Conservation (phyloP, 2,113 vertebrate species). For the Athene noctua region DNA sequence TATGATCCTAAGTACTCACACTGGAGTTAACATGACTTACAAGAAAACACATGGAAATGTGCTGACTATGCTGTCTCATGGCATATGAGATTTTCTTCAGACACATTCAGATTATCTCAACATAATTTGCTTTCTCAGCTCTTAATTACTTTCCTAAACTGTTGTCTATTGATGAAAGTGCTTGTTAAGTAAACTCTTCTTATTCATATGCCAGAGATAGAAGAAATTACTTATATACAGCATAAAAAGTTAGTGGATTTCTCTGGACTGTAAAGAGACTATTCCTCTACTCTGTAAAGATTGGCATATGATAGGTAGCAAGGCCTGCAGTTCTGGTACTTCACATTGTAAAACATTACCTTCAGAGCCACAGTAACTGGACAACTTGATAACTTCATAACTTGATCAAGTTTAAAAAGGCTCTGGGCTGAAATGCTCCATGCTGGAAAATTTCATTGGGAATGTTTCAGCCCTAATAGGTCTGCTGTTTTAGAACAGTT, state of each 20-base stretch:
- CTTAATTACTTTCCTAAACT: background rate
- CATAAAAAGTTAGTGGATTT: background rate
- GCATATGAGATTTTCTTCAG: background rate
- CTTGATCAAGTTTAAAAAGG: background rate
- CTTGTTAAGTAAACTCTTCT: background rate
- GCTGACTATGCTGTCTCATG: background rate
- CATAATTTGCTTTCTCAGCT: background rate
- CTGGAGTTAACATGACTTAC: background rate
- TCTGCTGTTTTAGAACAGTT: background rate
- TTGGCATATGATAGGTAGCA: background rate
- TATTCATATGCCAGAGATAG: background rate
- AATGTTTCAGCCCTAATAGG: background rate
- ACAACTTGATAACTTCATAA: background rate
- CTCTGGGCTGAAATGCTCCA: background rate
- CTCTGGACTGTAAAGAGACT: background rate
- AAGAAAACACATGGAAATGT: background rate
- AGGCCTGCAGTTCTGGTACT: background rate
- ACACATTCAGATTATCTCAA: background rate
- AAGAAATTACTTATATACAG: background rate
- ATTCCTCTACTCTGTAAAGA: background rate
- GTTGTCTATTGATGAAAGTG: background rate
- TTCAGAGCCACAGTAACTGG: background rate
- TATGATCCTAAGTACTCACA: background rate
- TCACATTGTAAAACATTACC: background rate
- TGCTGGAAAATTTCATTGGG: background rate